A percentile compares a stretch with the other conserved stretches of the same genome.
phyloP scores from a whole-genome alignment of 1,140 invertebrate genomes.

The Trinorchestia longiramus region DNA sequence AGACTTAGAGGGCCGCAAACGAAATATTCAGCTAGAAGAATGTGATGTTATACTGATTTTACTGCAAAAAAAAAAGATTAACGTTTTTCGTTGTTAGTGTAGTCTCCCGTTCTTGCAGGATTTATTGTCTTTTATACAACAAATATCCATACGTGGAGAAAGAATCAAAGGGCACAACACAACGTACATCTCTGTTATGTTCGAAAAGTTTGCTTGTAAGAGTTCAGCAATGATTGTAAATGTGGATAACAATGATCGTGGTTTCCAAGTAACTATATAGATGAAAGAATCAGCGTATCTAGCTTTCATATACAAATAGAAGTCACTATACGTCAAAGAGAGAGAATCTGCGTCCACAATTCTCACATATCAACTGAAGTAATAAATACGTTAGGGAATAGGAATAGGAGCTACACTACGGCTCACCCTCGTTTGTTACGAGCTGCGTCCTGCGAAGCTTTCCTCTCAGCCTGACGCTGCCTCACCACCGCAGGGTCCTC shows the following conservation, averaged over 20 bases:
- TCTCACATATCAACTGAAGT: no score
- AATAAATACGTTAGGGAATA: no score
- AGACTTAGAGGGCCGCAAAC: no score
- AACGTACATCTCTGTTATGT: no score
- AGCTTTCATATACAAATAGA: background rate
- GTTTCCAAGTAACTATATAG: background rate
- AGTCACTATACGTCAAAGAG: no score
- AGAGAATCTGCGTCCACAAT: no score
- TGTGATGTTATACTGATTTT: no score
- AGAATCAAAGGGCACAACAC: background rate
- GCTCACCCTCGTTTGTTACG: slow-evolving; percentile 64
- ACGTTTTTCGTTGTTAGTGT: background rate
- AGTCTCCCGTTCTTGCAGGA: background rate
- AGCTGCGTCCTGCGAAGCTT: slow-evolving; percentile 70
- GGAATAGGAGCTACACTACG: background rate
- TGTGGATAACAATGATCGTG: background rate
- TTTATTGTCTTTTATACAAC: background rate
- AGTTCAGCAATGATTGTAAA: background rate
- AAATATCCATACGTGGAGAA: background rate
- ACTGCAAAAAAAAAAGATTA: no score
- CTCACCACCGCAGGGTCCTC: slow-evolving; percentile 82
- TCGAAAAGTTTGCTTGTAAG: background rate
- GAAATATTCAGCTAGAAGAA: no score
- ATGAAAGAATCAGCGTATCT: background rate
- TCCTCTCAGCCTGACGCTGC: slow-evolving; percentile 76